Base-by-base conservation (phyloP, 2,113 vertebrate species). In the Caretta caretta region DNA sequence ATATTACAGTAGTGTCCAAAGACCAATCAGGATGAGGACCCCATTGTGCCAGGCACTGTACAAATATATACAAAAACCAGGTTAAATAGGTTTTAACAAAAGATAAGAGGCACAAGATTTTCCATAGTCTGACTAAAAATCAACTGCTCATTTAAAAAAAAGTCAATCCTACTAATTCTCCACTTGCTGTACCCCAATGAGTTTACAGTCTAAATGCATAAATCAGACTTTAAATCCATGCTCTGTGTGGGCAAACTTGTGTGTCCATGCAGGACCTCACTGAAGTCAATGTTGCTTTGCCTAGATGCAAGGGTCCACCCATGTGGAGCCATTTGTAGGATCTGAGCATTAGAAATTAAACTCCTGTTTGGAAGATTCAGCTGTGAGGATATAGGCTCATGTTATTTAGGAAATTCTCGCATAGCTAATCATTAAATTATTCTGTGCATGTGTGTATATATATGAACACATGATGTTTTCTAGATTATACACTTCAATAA, bases 281-380 rank as follows among this genome's bases (percentile, higher is more conserved):
- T 91, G 69, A 38, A 95, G 90, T 62, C 88, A 85, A 6, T 0
- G 0, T 46, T 88, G 91, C 84, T 53, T 49, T 94, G 25, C 83
- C 75, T 53, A 49, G 0, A 29, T 20, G 86, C 93, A 93, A 93
- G 25, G 86, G 94, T 19, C 92, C 86, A 91, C 57, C 88, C 89
- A 78, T 85, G 87, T 50, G 50, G 25, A 78, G 86, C 62, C 8
- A 95, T 94, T 87, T 81, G 95, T 92, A 94, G 86, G 94, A 95
- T 93, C 2, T 81, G 94, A 94, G 92, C 59, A 59, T 84, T 93
- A 84, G 90, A 94, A 96, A 76, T 88, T 65, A 16, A 76, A 48
- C 24, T 3, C 0, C 38, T 0, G 51, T 46, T 5, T 88, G 81
- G 87, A 80, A 82, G 89, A 82, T 12, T 69, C 4, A 57, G 62